These are phyloP conservation scores for Mesorhabditis belari DNA, from an alignment of 2,888 invertebrate species.

Conservation along the genomic window DNA sequence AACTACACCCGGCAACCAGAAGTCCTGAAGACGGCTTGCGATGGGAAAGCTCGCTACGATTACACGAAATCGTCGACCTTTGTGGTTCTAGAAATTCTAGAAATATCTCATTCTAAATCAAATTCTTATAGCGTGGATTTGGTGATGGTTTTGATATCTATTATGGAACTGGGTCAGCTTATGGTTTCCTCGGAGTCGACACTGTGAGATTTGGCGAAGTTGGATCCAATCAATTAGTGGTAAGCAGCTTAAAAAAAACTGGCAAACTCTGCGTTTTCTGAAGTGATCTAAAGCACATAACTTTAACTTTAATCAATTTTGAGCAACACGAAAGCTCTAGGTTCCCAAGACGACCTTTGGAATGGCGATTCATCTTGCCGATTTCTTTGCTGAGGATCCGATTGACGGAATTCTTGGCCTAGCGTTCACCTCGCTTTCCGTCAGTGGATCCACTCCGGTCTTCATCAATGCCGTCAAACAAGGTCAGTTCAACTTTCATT, in stretches of 20 bases:
- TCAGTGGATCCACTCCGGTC: constrained; percentile 80
- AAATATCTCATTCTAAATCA: too few species aligned
- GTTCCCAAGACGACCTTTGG: constrained; percentile 18
- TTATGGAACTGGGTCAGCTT: constrained; percentile 56
- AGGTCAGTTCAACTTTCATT: too few species aligned
- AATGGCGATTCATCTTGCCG: constrained; percentile 8
- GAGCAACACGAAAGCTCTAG: too few species aligned
- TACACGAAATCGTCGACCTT: neutral
- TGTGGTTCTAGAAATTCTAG: neutral
- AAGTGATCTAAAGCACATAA: too few species aligned
- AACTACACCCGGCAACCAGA: neutral
- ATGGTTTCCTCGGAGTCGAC: constrained; percentile 57
- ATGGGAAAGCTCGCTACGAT: neutral
- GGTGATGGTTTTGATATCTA: neutral
- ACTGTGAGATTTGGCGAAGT: constrained; percentile 32
- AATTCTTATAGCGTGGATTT: too few species aligned
- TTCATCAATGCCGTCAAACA: constrained; percentile 85
- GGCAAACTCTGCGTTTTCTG: constrained; percentile 65
- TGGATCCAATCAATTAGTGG: neutral
- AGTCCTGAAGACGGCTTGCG: neutral
- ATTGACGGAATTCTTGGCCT: constrained; percentile 24
- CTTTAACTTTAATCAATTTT: too few species aligned
- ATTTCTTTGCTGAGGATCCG: constrained; percentile 8
- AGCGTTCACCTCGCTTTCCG: constrained; percentile 68
- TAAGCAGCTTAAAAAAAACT: constrained; percentile 55